These are phyloP conservation scores for Lithophane ornitopus DNA, from an alignment of 2,888 invertebrate species.

Conservation along the genomic window DNA sequence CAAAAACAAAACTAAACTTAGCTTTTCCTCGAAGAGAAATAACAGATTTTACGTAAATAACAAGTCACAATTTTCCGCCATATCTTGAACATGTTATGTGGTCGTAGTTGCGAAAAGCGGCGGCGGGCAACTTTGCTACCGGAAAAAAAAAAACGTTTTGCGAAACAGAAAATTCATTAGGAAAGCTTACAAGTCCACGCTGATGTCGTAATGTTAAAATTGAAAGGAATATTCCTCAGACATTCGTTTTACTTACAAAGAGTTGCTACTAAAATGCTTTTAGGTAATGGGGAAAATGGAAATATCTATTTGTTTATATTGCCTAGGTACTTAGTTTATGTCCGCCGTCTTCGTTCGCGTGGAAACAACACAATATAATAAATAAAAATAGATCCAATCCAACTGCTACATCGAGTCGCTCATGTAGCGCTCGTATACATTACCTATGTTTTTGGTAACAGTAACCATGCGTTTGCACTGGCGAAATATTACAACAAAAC, in stretches of 20 bases:
- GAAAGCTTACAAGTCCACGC: slow-evolving; percentile 57
- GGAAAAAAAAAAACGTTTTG: slow-evolving; percentile 27
- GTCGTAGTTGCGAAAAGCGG: slow-evolving; percentile 15
- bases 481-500: too few species aligned
- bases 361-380: too few species aligned
- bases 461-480: too few species aligned
- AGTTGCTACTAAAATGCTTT: slow-evolving; percentile 17
- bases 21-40: slow-evolving; percentile 17
- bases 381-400: too few species aligned
- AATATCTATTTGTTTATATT: too few species aligned
- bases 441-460: too few species aligned
- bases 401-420: too few species aligned
- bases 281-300: not conserved
- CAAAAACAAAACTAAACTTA: slow-evolving; percentile 14
- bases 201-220: slow-evolving; percentile 39
- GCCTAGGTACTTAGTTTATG: too few species aligned
- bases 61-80: not conserved
- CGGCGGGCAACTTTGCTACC: not conserved
- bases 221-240: slow-evolving; percentile 24
- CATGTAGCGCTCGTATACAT: too few species aligned
- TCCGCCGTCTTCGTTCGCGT: too few species aligned
- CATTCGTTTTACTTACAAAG: not conserved
- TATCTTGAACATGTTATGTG: not conserved
- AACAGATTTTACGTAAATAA: not conserved
- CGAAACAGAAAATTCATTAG: slow-evolving; percentile 35